Evolutionary conservation across 64 coral and sea anemone species (phyloP), one percentile per base, ranked within the genome.

Genomic region (Pachyseris speciosa): DNA sequence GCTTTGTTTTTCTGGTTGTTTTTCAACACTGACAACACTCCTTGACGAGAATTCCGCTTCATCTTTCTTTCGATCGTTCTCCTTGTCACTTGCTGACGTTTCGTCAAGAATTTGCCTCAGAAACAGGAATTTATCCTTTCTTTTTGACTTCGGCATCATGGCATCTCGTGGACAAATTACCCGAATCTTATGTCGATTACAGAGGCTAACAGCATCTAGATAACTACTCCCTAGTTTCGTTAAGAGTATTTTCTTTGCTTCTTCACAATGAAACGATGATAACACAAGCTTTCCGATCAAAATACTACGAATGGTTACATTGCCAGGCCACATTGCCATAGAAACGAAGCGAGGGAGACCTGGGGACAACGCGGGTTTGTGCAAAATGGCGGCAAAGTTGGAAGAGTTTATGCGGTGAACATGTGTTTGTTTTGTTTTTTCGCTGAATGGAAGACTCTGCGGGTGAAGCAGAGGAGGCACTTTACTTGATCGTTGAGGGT

Each of bases 61-160:
- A 27, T 81, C 63, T 80, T 64, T 90, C 13, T 29, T 69, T 55
- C 65, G 43, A 65, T 39, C 66, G 28, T 61, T 27, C 11, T 86
- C 67, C 64, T 48, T 69, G 26, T 48, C 70, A n/a, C n/a, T 67
- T 17, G 52, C 42, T 7, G 86, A 52, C 61, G 89, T 78, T 31
- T 97, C 90, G 27, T 93, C 95, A 17, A 97, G 91, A 77, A 97
- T 93, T 27, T 90, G 86, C 67, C 90, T 93, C 25, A 97, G 74
- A 25, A 97, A 86, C 5, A 83, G 86, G 86, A 93, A 97, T 45
- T 93, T 97, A 48, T 74, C 91, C 68, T 94, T 94, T 43, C 64
- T 24, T 67, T 43, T 80, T 51, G 88, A 69, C 29, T 68, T 85
- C 61, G 83, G 66, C 66, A 85, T 68, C 60, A 69, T 84, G 9